Evolutionary conservation across 2,797 vertebrate genomes (phyloP).

Genomic region (Melanotaenia trifasciata): DNA sequence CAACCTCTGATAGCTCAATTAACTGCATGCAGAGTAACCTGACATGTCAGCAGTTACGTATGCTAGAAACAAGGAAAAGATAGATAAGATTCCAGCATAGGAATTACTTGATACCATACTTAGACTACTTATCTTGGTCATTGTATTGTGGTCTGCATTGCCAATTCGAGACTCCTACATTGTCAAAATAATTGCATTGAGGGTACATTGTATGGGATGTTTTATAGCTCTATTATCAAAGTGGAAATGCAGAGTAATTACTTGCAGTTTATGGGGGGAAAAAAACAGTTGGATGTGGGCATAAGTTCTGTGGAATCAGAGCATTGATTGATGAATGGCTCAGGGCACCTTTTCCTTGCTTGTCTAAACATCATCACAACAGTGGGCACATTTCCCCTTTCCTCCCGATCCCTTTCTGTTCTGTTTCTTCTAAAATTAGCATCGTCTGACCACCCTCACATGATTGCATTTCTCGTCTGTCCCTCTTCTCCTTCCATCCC

Average conservation of each 20-base stretch:
- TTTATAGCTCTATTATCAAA: conserved; percentile 11
- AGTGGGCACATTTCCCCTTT: not conserved
- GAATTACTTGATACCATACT: no score
- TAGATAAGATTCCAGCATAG: not conserved
- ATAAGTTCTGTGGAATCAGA: conserved; percentile 23
- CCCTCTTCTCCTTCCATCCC: conserved; percentile 5
- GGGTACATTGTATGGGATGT: not conserved
- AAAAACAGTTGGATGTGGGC: conserved; percentile 16
- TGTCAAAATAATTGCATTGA: conserved; percentile 14
- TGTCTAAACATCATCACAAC: conserved; percentile 36
- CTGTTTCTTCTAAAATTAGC: conserved; percentile 15
- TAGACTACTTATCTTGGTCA: no score
- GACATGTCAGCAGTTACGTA: conserved; percentile 11
- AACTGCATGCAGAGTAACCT: conserved; percentile 13
- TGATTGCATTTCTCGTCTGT: not conserved
- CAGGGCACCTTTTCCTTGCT: conserved; percentile 2
- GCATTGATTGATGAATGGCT: conserved; percentile 44
- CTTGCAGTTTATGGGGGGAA: conserved; percentile 9
- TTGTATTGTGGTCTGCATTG: not conserved
- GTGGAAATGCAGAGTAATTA: conserved; percentile 27
- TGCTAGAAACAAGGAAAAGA: not conserved
- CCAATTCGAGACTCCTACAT: conserved; percentile 1
- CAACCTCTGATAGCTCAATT: conserved; percentile 11
- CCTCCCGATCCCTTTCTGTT: conserved; percentile 3
- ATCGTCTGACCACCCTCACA: not conserved